These are phyloP conservation scores for Labeo rohita DNA, from an alignment of 2,113 vertebrate genomes.

Conservation along the genomic window DNA sequence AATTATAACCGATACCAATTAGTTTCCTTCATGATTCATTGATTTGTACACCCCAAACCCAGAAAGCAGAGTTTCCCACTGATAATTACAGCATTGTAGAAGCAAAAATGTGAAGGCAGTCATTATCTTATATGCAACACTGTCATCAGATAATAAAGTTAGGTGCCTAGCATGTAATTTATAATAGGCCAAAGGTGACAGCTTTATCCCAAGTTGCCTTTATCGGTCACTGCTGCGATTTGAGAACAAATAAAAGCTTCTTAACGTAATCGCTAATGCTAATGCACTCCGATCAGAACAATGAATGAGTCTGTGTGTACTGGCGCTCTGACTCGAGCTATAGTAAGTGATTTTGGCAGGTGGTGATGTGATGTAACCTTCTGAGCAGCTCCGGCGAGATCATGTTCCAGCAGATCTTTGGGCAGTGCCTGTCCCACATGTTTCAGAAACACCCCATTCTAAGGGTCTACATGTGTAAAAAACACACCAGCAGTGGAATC, in stretches of 20 bases:
- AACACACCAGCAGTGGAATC: not conserved
- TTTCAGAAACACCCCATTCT: not conserved
- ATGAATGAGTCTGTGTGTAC: slow-evolving; percentile 36
- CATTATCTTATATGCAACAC: not conserved
- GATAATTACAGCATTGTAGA: not conserved
- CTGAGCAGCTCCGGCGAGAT: not conserved
- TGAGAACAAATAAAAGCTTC: not conserved
- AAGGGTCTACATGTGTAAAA: not conserved
- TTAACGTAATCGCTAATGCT: slow-evolving; percentile 5
- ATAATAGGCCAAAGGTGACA: not conserved
- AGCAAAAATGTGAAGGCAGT: not conserved
- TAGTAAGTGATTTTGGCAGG: slow-evolving; percentile 50
- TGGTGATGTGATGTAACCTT: slow-evolving; percentile 37
- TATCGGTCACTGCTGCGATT: not conserved
- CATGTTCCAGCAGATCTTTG: slow-evolving; percentile 34
- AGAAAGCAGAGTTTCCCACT: not conserved
- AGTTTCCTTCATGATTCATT: not conserved
- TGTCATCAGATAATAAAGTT: not conserved
- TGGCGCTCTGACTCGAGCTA: not conserved
- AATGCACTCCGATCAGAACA: slow-evolving; percentile 4
- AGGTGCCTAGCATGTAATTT: not conserved
- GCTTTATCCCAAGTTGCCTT: not conserved
- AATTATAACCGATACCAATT: not conserved
- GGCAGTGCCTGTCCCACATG: slow-evolving; percentile 19
- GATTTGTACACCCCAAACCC: not conserved